phyloP scores from a whole-genome alignment of 2,888 invertebrate genomes.

The Troides aeacus region DNA sequence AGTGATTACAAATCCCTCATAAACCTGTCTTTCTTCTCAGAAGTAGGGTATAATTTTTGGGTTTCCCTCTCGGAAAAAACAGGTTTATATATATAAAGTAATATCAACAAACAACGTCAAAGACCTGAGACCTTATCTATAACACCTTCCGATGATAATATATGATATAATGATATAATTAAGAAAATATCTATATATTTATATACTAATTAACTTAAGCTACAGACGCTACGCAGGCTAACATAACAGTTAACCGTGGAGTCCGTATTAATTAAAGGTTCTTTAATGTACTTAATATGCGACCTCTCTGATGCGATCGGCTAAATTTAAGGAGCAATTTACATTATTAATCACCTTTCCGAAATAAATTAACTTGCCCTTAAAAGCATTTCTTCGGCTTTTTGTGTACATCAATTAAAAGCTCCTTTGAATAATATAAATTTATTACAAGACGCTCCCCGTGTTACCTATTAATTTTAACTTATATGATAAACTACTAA shows the following conservation, averaged over 20 bases:
- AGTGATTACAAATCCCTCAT: too few species aligned
- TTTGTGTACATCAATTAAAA: conserved; percentile 10
- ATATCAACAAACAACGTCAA: too few species aligned
- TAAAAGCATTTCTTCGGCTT: conserved; percentile 11
- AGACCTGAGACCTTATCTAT: too few species aligned
- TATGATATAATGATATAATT: background rate
- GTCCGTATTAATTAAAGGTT: conserved; percentile 19
- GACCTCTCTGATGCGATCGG: conserved; percentile 6
- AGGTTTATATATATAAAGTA: too few species aligned
- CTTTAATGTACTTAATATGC: conserved; percentile 23
- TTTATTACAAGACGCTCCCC: background rate
- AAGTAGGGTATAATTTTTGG: too few species aligned
- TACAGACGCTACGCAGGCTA: conserved; percentile 10
- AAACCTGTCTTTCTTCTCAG: too few species aligned
- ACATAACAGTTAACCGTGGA: conserved; percentile 10
- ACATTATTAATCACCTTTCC: conserved; percentile 16
- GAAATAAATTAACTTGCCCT: conserved; percentile 18
- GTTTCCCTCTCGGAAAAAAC: too few species aligned
- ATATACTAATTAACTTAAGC: conserved; percentile 11
- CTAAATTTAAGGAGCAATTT: conserved; percentile 25
- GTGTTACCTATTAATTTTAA: too few species aligned
- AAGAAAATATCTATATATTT: conserved; percentile 15
- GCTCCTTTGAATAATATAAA: background rate
- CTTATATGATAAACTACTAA: too few species aligned
- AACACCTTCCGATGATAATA: too few species aligned